Base-by-base conservation (phyloP, 2,888 invertebrate genomes). In the Andrena hattorfiana region DNA sequence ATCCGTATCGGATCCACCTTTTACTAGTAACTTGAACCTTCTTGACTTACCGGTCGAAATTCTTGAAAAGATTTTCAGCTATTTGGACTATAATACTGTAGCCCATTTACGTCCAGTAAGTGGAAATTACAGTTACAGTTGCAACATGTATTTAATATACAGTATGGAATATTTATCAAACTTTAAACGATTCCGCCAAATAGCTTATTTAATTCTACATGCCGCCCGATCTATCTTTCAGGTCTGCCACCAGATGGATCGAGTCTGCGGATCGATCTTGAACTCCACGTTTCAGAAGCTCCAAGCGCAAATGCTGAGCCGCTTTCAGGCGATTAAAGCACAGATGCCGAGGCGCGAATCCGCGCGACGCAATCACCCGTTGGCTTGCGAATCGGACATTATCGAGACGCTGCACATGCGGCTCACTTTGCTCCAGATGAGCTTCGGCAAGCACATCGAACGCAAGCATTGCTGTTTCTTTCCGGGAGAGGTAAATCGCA, bases 391-490 rank as follows among this genome's bases (percentile, higher is more conserved):
- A 94, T 97, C 97, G 54, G 98, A 98, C 94, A 98, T 98, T 64
- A 97, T 98, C 92, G 98, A 98, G 94, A 98, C 98, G 0, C 95
- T 98, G 87, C 98, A 98, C 92, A 99, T 98, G 97, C 96, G 98
- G 86, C 95, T 99, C 69, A 98, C 98, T 72, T 95, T 99, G 77
- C 95, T 99, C 83, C 98, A 98, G 94, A 98, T 98, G 98, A 97
- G 98, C 26, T 98, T 98, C 95, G 98, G 98, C 70, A 98, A 98
- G 94, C 98, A 98, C 94, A 98, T 99, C 93, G 98, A 98, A 94
- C 96, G 97, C 90, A 98, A 97, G 93, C 97, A 98, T 92, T 98
- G 98, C 93, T 98, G 98, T 94, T 99, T 99, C 94, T 98, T 99
- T 93, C 98, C 98, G 64, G 98, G 98, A 94, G 98, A 98, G 95